These are phyloP conservation scores for Cecidostiba fungosa DNA, from an alignment of 2,888 invertebrate genomes.

Conservation along the genomic window DNA sequence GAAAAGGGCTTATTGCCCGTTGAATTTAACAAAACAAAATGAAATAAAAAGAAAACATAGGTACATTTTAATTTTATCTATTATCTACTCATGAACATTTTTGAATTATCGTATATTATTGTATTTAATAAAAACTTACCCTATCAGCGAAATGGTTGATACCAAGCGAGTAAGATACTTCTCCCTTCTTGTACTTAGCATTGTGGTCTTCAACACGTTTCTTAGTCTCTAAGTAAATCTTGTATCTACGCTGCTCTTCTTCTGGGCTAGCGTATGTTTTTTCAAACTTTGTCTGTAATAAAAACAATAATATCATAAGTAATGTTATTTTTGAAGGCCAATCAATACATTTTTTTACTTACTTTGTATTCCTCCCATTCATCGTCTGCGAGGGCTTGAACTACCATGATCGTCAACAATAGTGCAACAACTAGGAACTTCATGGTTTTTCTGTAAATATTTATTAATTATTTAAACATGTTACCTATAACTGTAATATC, in stretches of 20 bases:
- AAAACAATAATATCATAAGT: neutral
- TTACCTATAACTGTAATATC: too few species aligned
- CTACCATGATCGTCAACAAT: neutral
- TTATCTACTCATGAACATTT: neutral
- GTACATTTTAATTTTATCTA: neutral
- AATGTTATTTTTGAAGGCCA: neutral
- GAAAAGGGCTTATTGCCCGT: too few species aligned
- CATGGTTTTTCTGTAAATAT: conserved; percentile 4
- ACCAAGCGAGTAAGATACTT: neutral
- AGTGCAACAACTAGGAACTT: neutral
- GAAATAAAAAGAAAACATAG: too few species aligned
- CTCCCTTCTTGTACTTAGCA: neutral
- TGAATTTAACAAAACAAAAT: too few species aligned
- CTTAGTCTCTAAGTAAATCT: neutral
- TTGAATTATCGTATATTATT: neutral
- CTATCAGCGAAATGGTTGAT: conserved; percentile 1
- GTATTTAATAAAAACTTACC: conserved; percentile 10
- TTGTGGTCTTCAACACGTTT: conserved; percentile 9
- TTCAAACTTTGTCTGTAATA: neutral
- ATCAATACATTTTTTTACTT: neutral
- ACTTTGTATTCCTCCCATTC: conserved; percentile 1
- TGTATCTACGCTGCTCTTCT: neutral
- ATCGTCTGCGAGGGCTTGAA: neutral
- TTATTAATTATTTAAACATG: too few species aligned
- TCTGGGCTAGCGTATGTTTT: neutral